phyloP scores from a whole-genome alignment of 2,113 vertebrate genomes.

The Panurus biarmicus region DNA sequence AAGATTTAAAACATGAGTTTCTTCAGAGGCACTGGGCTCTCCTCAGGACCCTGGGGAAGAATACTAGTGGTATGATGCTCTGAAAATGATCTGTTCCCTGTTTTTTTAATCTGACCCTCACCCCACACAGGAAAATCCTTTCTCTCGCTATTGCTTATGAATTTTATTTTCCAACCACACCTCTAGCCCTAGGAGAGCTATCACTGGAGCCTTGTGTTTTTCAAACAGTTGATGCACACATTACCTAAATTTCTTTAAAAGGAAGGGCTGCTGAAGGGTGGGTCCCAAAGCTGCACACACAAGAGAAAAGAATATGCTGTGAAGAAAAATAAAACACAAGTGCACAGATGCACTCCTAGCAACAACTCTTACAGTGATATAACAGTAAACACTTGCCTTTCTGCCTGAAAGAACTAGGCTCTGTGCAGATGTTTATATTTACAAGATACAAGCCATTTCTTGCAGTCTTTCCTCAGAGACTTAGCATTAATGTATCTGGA shows the following conservation, averaged over 20 bases:
- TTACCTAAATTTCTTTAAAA: slow-evolving; percentile 37
- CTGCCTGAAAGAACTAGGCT: not conserved
- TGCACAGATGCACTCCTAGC: slow-evolving; percentile 3
- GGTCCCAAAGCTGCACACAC: not conserved
- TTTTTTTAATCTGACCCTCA: not conserved
- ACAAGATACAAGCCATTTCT: not conserved
- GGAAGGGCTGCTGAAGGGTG: slow-evolving; percentile 22
- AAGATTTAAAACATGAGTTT: not conserved
- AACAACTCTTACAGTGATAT: not conserved
- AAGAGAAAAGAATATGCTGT: not conserved
- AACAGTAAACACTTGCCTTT: not conserved
- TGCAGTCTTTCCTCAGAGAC: not conserved
- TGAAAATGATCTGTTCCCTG: not conserved
- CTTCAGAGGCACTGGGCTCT: not conserved
- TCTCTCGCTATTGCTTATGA: not conserved
- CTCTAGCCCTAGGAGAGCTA: slow-evolving; percentile 1
- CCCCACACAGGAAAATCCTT: not conserved
- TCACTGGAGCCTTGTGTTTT: slow-evolving; percentile 1
- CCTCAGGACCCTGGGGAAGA: not conserved
- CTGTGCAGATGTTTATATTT: not conserved
- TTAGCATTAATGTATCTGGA: not conserved
- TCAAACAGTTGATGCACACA: not conserved
- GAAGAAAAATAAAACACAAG: slow-evolving; percentile 7
- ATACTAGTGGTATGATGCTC: not conserved
- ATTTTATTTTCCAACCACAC: slow-evolving; percentile 51